phyloP scores from a whole-genome alignment of 2,888 invertebrate genomes.

The Didymodactylos carnosus region DNA sequence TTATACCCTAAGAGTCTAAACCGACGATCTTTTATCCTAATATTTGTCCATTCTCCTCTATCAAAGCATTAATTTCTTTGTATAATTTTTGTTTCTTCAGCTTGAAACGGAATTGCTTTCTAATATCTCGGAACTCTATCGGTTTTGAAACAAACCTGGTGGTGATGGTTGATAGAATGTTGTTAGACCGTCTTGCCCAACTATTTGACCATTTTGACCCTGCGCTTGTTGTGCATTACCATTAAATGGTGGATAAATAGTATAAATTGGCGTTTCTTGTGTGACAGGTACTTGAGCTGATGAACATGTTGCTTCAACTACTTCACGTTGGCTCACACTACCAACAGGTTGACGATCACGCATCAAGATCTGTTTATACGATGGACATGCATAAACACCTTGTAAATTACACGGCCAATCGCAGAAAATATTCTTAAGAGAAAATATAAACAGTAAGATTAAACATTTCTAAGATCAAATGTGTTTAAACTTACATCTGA shows the following conservation, averaged over 20 bases:
- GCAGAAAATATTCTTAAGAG: slow-evolving; percentile 8
- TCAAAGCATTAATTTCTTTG: no score
- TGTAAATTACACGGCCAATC: slow-evolving; percentile 14
- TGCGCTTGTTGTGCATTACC: not conserved
- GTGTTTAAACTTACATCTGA: slow-evolving; percentile 2
- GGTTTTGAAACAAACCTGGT: not conserved
- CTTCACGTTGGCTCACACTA: slow-evolving; percentile 7
- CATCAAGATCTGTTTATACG: slow-evolving; percentile 8
- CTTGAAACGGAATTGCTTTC: no score
- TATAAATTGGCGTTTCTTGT: no score
- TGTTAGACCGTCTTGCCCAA: no score
- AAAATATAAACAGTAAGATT: not conserved
- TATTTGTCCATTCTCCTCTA: no score
- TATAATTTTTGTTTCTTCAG: no score
- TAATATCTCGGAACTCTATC: no score
- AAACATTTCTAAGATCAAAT: not conserved
- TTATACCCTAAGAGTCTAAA: no score
- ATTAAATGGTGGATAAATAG: no score
- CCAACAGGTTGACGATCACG: slow-evolving; percentile 11
- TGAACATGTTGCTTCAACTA: slow-evolving; percentile 5
- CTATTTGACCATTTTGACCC: not conserved
- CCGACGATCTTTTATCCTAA: no score
- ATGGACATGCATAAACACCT: slow-evolving; percentile 11
- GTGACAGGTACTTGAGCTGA: not conserved
- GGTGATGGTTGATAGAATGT: not conserved